These are phyloP conservation scores for Trichogramma dendrolimi DNA, from an alignment of 2,888 invertebrate genomes.

Conservation along the genomic window DNA sequence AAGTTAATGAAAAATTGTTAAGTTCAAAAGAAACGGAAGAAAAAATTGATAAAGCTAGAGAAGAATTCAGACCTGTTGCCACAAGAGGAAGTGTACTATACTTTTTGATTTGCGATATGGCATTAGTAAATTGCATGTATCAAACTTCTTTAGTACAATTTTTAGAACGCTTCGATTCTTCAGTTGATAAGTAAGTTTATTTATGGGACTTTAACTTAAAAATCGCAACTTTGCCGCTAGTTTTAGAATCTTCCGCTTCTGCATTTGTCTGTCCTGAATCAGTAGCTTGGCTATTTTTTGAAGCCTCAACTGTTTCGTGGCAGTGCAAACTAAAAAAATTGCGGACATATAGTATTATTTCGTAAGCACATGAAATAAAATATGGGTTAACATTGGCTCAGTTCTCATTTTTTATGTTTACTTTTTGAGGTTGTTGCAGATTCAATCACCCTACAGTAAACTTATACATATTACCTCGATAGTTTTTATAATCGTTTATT, in stretches of 20 bases:
- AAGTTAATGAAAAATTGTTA: slow-evolving; percentile 75
- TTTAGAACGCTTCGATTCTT: slow-evolving; percentile 78
- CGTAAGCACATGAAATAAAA: too few relatives aligned
- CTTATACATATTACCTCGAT: not conserved
- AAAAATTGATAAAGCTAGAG: slow-evolving; percentile 79
- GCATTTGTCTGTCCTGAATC: not conserved
- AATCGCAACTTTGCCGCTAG: too few relatives aligned
- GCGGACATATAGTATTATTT: too few relatives aligned
- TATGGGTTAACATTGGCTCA: not conserved
- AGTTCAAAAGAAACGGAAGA: slow-evolving; percentile 76
- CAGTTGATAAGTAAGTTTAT: slow-evolving; percentile 69
- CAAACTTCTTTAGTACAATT: slow-evolving; percentile 85
- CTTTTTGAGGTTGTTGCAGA: not conserved
- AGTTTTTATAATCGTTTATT: not conserved
- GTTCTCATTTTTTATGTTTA: not conserved
- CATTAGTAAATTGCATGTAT: slow-evolving; percentile 84
- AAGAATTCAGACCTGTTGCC: slow-evolving; percentile 81
- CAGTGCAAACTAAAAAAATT: too few relatives aligned
- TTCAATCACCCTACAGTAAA: not conserved
- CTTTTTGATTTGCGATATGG: slow-evolving; percentile 83
- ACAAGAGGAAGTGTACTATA: slow-evolving; percentile 82
- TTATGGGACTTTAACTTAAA: too few relatives aligned
- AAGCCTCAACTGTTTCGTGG: too few relatives aligned
- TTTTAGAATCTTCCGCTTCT: not conserved
- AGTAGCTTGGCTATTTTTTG: too few relatives aligned